These are phyloP conservation scores for Condylostylus longicornis DNA, from an alignment of 1,140 invertebrate species.

Conservation along the genomic window DNA sequence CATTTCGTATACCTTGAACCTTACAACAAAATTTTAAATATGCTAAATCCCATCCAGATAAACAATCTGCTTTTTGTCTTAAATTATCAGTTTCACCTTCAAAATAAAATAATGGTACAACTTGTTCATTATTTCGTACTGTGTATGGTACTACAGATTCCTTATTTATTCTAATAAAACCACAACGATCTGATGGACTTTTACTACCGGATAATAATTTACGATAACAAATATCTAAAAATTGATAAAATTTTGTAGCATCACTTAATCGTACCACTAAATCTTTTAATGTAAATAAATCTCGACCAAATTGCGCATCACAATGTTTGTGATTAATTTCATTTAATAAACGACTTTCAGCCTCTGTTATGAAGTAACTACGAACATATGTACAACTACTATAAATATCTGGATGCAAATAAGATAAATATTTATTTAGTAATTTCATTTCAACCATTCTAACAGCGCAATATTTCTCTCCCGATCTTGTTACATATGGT, in stretches of 20 bases:
- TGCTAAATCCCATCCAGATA: constrained; percentile 80
- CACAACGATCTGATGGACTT: constrained; percentile 64
- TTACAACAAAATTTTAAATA: constrained; percentile 90
- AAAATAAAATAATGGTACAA: constrained; percentile 87
- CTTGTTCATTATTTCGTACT: constrained; percentile 63
- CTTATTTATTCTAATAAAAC: constrained; percentile 86
- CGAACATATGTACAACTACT: constrained; percentile 72
- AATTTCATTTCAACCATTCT: constrained; percentile 79
- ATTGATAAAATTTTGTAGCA: constrained; percentile 80
- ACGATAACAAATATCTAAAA: constrained; percentile 72
- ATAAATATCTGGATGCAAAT: constrained; percentile 69
- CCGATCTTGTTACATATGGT: constrained; percentile 69
- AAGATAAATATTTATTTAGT: constrained; percentile 69
- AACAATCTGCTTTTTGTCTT: constrained; percentile 65
- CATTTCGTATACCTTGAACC: constrained; percentile 80
- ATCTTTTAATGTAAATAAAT: constrained; percentile 79
- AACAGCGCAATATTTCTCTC: constrained; percentile 79
- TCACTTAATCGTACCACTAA: constrained; percentile 74
- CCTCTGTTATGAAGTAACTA: constrained; percentile 84
- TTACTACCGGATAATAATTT: constrained; percentile 53
- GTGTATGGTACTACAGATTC: constrained; percentile 89
- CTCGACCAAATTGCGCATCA: constrained; percentile 75
- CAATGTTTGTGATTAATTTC: constrained; percentile 89
- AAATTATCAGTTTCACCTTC: constrained; percentile 83
- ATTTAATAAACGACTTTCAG: constrained; percentile 76